Evolutionary conservation across 2,797 vertebrate genomes (phyloP), one percentile per base, ranked within the genome.

Genomic region (Phyllotis vaccarum): DNA sequence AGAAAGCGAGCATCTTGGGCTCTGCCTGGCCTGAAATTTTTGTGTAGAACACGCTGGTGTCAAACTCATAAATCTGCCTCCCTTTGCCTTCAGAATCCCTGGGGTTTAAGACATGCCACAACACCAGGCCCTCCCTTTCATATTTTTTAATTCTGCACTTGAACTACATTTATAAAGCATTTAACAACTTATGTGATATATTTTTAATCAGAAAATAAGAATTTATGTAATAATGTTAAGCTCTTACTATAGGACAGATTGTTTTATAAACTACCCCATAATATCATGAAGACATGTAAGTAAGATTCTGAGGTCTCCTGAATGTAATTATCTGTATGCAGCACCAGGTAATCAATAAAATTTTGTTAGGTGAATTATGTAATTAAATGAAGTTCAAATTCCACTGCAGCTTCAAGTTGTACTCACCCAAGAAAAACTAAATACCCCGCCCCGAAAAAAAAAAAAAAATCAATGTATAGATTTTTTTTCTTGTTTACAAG

Each of bases 61-160:
- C 64, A 66, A 66, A 14, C 31, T 31, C 29, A 66, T 12, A 74
- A 21, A 27, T 72, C 37, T 24, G 22, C 70, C 70, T 74, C 37
- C 10, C 70, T 40, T 21, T 40, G 21, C 70, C 70, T 72, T n/a
- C 46, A 49, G 9, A 49, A 49, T 49, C 9, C 37, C 10, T 74
- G 70, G 21, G 70, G 5, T 43, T 43, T 74, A 43, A 74, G 70
- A 24, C 70, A 74, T 24, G 70, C 37, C 37, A 74, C 21, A 21
- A 43, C 70, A 74, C 37, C 40, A 74, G 31, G 22, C 11, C 21
- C 12, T 74, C 96, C 96, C 81, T 97, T 90, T 92, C 21, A 62
- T 27, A 86, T 74, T 92, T 86, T 72, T 3, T 75, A 98, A 34
- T 97, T 97, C 97, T 0, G 96, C 60, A 97, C 96, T 97, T 94